Evolutionary conservation across 2,113 vertebrate genomes (phyloP), one percentile per base, ranked within the genome.

Genomic region (Sisor rabdophorus): DNA sequence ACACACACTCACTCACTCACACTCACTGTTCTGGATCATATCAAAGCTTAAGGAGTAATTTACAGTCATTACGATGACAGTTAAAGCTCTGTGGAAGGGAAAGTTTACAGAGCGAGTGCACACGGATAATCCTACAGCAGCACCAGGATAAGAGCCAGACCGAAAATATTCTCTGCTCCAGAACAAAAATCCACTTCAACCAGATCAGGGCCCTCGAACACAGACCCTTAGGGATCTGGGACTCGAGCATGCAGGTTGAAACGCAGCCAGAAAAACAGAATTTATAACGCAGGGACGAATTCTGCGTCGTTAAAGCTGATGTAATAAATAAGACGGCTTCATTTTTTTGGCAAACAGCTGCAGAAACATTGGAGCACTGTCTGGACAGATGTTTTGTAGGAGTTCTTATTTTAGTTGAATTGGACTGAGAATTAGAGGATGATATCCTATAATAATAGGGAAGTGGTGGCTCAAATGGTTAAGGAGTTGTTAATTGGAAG

Each of bases 11-110:
- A 28, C 17, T 2, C 30, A n/a, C 20, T 7, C n/a, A n/a, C 36
- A 47, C 63, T 3, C 60, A n/a, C 40, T 68, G 74, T 36, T 76
- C 64, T 76, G 74, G 74, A 76, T 67, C 74, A 44, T 76, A 47
- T 76, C 74, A 56, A 22, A 56, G 60, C 60, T 72, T 20, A 72
- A 81, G 76, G 84, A 79, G 82, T 87, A 87, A 88, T 87, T 83
- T 60, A 81, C 81, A 84, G 86, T 86, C 75, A 86, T 84, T 83
- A 86, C 86, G 85, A 72, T 83, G 84, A 87, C 84, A 86, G 89
- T 81, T 85, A 79, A 69, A 69, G 79, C 50, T 77, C 58, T 79
- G 81, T 82, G 80, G 83, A 84, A 80, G 81, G 71, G 72, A 78
- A 82, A 82, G 78, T 85, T 84, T 85, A 82, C 83, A 85, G 84